These are phyloP conservation scores for Salvelinus sp. DNA, from an alignment of 2,113 vertebrate genomes.

Conservation along the genomic window DNA sequence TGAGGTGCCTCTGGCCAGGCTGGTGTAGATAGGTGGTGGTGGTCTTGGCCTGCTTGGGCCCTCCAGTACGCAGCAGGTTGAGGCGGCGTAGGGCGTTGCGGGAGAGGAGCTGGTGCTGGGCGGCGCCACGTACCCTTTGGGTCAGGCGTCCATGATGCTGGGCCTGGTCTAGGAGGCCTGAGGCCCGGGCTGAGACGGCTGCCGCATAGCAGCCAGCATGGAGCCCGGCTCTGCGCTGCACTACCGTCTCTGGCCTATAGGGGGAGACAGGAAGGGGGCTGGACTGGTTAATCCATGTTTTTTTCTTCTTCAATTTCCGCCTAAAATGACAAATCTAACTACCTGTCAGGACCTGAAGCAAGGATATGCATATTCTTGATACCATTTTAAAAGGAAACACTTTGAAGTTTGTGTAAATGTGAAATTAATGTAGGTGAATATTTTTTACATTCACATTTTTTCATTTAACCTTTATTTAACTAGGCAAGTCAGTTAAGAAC, in stretches of 20 bases:
- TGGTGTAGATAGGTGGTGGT: constrained; percentile 84
- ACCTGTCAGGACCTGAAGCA: too few species aligned
- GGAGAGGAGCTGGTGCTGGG: constrained; percentile 73
- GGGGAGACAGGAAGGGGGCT: constrained; percentile 33
- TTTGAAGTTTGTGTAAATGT: too few species aligned
- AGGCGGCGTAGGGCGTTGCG: constrained; percentile 89
- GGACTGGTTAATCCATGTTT: background rate
- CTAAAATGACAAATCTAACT: too few species aligned
- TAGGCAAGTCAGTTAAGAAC: too few species aligned
- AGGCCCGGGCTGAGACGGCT: constrained; percentile 44
- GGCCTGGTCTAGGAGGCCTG: constrained; percentile 78
- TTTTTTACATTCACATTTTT: too few species aligned
- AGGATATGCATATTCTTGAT: too few species aligned
- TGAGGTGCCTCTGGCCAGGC: constrained; percentile 93
- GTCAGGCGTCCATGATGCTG: constrained; percentile 71
- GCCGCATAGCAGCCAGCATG: constrained; percentile 83
- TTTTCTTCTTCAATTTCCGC: too few species aligned
- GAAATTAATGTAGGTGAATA: too few species aligned
- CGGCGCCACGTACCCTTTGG: constrained; percentile 66
- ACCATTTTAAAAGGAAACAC: too few species aligned
- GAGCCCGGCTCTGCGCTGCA: constrained; percentile 68
- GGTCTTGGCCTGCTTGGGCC: constrained; percentile 79
- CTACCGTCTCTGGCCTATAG: constrained; percentile 80
- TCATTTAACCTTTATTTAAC: too few species aligned
- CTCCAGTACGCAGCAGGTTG: constrained; percentile 83